phyloP scores from a whole-genome alignment of 2,888 invertebrate genomes.

The Cataglyphis altisquamis region DNA sequence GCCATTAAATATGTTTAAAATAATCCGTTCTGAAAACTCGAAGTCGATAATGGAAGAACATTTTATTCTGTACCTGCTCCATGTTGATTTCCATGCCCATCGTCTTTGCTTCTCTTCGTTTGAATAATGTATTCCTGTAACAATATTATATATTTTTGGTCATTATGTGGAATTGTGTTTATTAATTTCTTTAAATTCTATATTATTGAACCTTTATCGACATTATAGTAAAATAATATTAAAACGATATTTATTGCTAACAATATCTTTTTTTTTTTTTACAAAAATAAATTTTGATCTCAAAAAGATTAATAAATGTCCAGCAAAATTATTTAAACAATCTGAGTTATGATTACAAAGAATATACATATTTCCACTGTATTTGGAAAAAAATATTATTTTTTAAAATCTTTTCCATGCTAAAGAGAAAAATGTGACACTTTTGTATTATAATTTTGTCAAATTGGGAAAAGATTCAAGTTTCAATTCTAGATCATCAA shows the following conservation, averaged over 20 bases:
- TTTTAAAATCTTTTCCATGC: neutral
- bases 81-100: neutral
- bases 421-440: neutral
- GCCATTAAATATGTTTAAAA: neutral
- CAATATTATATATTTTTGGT: constrained; percentile 5
- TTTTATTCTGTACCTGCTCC: constrained; percentile 6
- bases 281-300: neutral
- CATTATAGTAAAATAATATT: neutral
- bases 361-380: neutral
- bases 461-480: neutral
- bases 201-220: neutral
- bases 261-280: neutral
- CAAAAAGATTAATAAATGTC: neutral
- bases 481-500: neutral
- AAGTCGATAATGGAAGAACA: neutral
- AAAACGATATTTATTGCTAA: neutral
- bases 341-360: neutral
- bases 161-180: neutral
- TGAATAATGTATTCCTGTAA: neutral
- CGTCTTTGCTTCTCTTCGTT: neutral
- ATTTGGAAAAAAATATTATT: neutral
- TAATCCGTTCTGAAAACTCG: neutral
- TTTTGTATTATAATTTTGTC: neutral
- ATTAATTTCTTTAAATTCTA: neutral
- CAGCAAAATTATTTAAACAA: neutral